Evolutionary conservation across 2,888 invertebrate species (phyloP).

Genomic region (Cataglyphis albicans): DNA sequence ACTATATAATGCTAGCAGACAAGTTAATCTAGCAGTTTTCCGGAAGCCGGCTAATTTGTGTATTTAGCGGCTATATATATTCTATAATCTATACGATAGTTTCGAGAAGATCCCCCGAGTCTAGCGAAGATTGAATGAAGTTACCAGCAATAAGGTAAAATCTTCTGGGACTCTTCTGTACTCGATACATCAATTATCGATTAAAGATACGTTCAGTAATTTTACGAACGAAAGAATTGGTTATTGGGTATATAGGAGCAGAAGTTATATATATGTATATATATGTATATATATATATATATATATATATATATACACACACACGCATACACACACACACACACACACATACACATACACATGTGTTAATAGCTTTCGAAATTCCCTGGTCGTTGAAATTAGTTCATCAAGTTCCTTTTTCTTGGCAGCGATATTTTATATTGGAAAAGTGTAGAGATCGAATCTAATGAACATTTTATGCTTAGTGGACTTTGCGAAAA

Average conservation of each 20-base stretch:
- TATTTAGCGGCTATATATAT: constrained; percentile 27
- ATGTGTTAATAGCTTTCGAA: constrained; percentile 2
- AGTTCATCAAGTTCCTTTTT: background rate
- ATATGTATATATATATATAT: background rate
- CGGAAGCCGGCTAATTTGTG: constrained; percentile 57
- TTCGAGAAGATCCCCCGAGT: constrained; percentile 26
- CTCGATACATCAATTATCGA: constrained; percentile 37
- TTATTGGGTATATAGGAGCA: constrained; percentile 17
- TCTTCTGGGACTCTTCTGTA: background rate
- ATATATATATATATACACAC: background rate
- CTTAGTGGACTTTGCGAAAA: constrained; percentile 60
- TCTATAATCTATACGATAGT: constrained; percentile 39
- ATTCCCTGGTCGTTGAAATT: constrained; percentile 11
- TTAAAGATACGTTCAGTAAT: constrained; percentile 24
- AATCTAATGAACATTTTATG: constrained; percentile 52
- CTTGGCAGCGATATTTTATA: constrained; percentile 14
- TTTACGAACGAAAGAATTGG: constrained; percentile 10
- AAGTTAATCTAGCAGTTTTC: constrained; percentile 54
- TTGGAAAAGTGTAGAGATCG: constrained; percentile 23
- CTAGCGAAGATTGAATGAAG: constrained; percentile 53
- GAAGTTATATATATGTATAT: background rate
- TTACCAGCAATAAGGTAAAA: constrained; percentile 44
- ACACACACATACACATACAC: background rate
- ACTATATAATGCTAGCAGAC: constrained; percentile 28
- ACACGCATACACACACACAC: background rate